phyloP scores from a whole-genome alignment of 2,888 invertebrate genomes.

The Leptinotarsa rubiginosa region DNA sequence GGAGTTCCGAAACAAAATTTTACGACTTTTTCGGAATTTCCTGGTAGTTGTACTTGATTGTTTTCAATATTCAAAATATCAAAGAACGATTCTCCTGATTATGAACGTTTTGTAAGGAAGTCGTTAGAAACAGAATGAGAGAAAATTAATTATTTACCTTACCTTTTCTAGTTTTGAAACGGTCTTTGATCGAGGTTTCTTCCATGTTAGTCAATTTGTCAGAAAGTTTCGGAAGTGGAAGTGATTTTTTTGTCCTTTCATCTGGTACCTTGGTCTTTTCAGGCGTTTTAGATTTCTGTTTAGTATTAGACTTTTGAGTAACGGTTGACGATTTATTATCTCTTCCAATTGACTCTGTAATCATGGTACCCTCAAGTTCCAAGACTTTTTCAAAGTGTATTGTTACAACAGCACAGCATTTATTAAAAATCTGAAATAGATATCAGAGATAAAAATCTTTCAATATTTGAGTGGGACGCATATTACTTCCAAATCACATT shows the following conservation, averaged over 20 bases:
- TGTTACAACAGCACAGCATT: conserved; percentile 34
- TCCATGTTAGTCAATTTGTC: conserved; percentile 40
- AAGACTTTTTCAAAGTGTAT: conserved; percentile 48
- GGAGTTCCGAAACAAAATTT: conserved; percentile 46
- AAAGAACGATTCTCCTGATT: conserved; percentile 41
- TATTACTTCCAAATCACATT: conserved; percentile 43
- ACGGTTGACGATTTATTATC: conserved; percentile 14
- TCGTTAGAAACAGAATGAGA: conserved; percentile 15
- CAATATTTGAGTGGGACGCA: not conserved
- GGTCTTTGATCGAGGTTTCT: conserved; percentile 18
- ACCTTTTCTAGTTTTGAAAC: conserved; percentile 5
- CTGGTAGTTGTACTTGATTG: conserved; percentile 33
- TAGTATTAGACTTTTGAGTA: not conserved
- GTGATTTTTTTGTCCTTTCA: conserved; percentile 21
- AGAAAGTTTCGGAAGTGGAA: conserved; percentile 30
- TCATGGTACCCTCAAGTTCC: conserved; percentile 45
- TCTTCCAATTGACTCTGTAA: conserved; percentile 26
- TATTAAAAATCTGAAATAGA: conserved; percentile 44
- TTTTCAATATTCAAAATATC: conserved; percentile 36
- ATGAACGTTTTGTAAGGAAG: conserved; percentile 1
- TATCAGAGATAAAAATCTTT: not conserved
- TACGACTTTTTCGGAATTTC: conserved; percentile 33
- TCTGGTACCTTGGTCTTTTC: conserved; percentile 27
- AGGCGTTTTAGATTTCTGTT: conserved; percentile 20
- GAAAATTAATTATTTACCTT: not conserved